Evolutionary conservation across 2,888 invertebrate species (phyloP).

Genomic region (Hyles lineata): DNA sequence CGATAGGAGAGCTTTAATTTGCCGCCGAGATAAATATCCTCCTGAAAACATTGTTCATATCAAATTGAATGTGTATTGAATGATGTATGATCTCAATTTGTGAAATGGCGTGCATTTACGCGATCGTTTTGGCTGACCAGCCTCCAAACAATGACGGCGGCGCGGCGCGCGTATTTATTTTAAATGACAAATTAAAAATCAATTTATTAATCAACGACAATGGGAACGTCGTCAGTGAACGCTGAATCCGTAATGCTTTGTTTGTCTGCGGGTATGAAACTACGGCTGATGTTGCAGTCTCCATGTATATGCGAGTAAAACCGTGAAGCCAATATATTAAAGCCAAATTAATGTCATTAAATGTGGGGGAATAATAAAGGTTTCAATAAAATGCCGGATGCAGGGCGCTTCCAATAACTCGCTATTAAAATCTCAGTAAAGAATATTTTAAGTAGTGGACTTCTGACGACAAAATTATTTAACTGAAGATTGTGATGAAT

Average conservation of each 20-base stretch:
- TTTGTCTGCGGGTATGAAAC: background rate
- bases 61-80: constrained; percentile 60
- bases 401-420: too few species aligned
- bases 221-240: constrained; percentile 25
- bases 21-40: constrained; percentile 47
- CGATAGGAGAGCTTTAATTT: constrained; percentile 44
- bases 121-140: constrained; percentile 60
- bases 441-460: too few species aligned
- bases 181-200: constrained; percentile 56
- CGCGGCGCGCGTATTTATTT: constrained; percentile 52
- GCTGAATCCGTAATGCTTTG: constrained; percentile 1
- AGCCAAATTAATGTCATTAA: background rate
- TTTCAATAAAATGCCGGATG: too few species aligned
- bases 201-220: constrained; percentile 33
- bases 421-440: too few species aligned
- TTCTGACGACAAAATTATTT: too few species aligned
- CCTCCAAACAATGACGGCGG: constrained; percentile 62
- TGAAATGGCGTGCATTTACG: constrained; percentile 66
- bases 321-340: background rate
- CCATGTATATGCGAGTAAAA: background rate
- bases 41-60: constrained; percentile 53
- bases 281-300: background rate
- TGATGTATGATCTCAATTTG: constrained; percentile 71
- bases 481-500: too few species aligned
- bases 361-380: too few species aligned